Evolutionary conservation across 1,140 invertebrate genomes (phyloP), one percentile per base, ranked within the genome.

Genomic region (Idris sp.): DNA sequence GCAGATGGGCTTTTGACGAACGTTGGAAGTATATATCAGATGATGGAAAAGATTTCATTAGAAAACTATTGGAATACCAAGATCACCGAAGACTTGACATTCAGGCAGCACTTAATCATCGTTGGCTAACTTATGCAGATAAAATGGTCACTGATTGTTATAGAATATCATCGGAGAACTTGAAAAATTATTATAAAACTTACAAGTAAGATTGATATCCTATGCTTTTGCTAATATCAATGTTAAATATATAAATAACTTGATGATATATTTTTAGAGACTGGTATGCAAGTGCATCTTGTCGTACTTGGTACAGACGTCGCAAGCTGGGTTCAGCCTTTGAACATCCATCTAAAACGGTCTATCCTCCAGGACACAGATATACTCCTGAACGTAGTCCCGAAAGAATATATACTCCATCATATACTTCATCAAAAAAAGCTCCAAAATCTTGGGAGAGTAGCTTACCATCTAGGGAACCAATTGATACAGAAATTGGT

Each of bases 341-440:
- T 84, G 93, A 93, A 11, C 94, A 97, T 84, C 95, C 95, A 3
- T 96, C 95, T n/a, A 92, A 91, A 81, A 97, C 97, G 96, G 94
- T 97, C 10, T 97, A 97, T 87, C 96, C 96, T 44, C 95, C 95
- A 9, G 94, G 93, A 6, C 91, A 94, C 40, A 88, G 86, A 7
- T 95, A 94, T 74, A 95, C 93, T 0, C 94, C 94, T 1, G 91
- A 93, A 78, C 88, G 89, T 1, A 91, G 91, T 5, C 92, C 92
- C 0, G 86, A 86, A 10, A 81, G 92, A 91, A 77, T 86, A 83
- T 40, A 82, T 87, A 62, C 81, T 75, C 54, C 88, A 78, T 69
- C 86, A 83, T 40, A 82, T 87, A 62, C 81, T 75, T 53, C 88
- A 78, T 69, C 86, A 80, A 73, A 88, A 77, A 84, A 77, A 74